These are phyloP conservation scores for Micronycteris hirsuta DNA, from an alignment of 2,113 vertebrate species.

Conservation along the genomic window DNA sequence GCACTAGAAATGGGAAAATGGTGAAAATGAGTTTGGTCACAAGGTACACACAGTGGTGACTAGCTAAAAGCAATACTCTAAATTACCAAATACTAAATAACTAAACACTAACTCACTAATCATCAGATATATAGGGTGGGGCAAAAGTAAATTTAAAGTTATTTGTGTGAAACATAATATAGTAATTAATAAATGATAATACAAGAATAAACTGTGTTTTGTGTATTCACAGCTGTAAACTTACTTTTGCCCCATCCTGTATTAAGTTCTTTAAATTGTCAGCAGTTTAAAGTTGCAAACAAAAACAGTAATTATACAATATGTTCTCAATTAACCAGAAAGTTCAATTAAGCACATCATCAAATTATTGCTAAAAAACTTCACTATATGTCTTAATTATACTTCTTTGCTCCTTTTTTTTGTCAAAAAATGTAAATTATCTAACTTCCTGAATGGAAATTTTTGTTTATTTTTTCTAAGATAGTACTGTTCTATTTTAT, in stretches of 20 bases:
- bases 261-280: neutral
- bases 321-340: neutral
- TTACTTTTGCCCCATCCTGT: neutral
- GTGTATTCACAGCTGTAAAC: neutral
- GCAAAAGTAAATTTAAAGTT: neutral
- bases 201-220: neutral
- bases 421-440: neutral
- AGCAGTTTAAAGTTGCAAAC: neutral
- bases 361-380: neutral
- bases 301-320: neutral
- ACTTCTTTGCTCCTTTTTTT: neutral
- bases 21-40: neutral
- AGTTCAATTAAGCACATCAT: neutral
- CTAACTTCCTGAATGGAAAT: neutral
- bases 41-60: neutral
- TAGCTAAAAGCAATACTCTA: neutral
- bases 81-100: neutral
- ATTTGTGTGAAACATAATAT: neutral
- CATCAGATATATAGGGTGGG: neutral
- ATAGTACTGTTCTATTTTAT: slow-evolving; percentile 30
- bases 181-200: neutral
- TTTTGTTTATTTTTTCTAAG: slow-evolving; percentile 22
- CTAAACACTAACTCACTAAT: neutral
- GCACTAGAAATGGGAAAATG: neutral
- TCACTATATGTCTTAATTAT: neutral